phyloP scores from a whole-genome alignment of 2,888 invertebrate species.

The Himalopsyche tibetana region DNA sequence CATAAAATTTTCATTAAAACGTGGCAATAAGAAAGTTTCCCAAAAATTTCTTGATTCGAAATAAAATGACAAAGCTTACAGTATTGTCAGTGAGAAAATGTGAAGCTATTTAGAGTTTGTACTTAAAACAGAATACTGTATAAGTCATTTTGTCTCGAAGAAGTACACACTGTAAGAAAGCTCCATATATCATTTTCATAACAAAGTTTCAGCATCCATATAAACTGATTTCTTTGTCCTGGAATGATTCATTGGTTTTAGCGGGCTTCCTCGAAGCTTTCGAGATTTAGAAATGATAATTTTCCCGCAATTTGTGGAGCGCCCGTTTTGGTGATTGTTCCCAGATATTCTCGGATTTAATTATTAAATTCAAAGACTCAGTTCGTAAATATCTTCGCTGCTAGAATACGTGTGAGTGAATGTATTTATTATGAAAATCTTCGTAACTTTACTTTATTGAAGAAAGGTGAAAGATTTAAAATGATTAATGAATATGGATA shows the following conservation, averaged over 20 bases:
- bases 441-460: conserved; percentile 7
- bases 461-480: not conserved
- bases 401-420: not conserved
- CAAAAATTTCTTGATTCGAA: not conserved
- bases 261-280: conserved; percentile 9
- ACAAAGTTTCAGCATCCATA: conserved; percentile 42
- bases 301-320: conserved; percentile 30
- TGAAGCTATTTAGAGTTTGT: not conserved
- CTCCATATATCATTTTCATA: conserved; percentile 42
- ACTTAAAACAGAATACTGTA: conserved; percentile 35
- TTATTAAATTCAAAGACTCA: conserved; percentile 19
- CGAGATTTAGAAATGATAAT: conserved; percentile 37
- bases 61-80: conserved; percentile 5
- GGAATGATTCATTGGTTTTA: conserved; percentile 34
- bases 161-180: conserved; percentile 19
- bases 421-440: not conserved
- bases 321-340: conserved; percentile 36
- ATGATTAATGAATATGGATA: too few species aligned
- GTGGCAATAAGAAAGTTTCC: not conserved
- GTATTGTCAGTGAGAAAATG: conserved; percentile 12
- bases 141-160: conserved; percentile 28
- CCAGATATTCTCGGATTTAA: conserved; percentile 37
- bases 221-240: conserved; percentile 37
- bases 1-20: too few species aligned
- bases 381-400: conserved; percentile 8